Conservation (phyloP, 1,140 invertebrate species). For the Procambarus virginalis region DNA sequence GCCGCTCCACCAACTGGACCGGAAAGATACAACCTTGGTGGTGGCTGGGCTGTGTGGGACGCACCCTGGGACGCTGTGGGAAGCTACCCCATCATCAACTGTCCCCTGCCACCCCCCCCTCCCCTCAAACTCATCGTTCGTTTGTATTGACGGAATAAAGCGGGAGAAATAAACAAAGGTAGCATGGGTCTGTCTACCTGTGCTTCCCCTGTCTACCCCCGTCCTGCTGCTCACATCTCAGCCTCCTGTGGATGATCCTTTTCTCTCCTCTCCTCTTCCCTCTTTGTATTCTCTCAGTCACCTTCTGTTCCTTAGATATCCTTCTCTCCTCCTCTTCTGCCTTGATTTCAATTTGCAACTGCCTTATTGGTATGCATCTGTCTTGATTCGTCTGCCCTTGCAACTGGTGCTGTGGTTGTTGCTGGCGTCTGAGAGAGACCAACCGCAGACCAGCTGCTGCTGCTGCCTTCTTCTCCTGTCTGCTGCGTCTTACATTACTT, state of each 20-base stretch:
- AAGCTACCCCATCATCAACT: not conserved
- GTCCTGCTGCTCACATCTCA: not conserved
- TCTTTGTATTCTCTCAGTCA: not conserved
- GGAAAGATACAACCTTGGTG: slow-evolving; percentile 51
- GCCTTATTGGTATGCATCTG: too few species aligned
- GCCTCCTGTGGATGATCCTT: not conserved
- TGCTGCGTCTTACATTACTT: too few species aligned
- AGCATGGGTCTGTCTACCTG: not conserved
- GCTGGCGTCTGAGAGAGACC: too few species aligned
- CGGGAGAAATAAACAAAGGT: not conserved
- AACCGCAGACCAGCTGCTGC: too few species aligned
- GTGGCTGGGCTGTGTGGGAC: slow-evolving; percentile 9
- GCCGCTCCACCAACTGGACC: slow-evolving; percentile 43
- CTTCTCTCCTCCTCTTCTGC: not conserved
- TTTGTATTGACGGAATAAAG: slow-evolving; percentile 2
- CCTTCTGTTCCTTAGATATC: not conserved
- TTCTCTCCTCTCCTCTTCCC: not conserved
- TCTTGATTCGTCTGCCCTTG: too few species aligned
- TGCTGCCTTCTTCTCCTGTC: too few species aligned
- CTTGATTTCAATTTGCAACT: too few species aligned
- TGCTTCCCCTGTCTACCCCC: not conserved
- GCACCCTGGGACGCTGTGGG: not conserved
- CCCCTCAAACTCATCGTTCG: slow-evolving; percentile 2
- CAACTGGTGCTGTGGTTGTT: too few species aligned
- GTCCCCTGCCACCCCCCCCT: not conserved